Conservation (phyloP, 1,140 invertebrate species). For the Mesaphorura yosii region DNA sequence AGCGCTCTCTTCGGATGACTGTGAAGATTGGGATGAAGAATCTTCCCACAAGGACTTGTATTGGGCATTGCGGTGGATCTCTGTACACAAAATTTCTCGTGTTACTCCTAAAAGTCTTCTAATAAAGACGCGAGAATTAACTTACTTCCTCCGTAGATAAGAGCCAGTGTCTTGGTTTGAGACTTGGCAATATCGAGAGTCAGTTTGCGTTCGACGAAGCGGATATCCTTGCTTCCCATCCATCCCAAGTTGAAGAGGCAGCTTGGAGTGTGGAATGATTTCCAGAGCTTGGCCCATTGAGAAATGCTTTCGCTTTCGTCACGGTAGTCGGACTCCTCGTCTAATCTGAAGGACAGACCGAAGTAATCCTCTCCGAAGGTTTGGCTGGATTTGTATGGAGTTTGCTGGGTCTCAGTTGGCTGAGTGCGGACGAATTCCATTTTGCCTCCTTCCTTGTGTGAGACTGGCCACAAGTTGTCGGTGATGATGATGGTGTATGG, state of each 20-base stretch:
- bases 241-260: conserved; percentile 14
- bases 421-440: conserved; percentile 24
- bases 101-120: not conserved
- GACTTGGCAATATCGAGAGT: conserved; percentile 24
- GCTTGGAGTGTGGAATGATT: conserved; percentile 10
- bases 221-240: conserved; percentile 13
- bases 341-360: conserved; percentile 14
- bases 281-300: conserved; percentile 21
- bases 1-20: conserved; percentile 7
- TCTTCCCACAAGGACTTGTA: not conserved
- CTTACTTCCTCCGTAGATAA: conserved; percentile 20
- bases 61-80: not conserved
- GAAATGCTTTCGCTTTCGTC: conserved; percentile 16
- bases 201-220: conserved; percentile 18
- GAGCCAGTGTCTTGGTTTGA: conserved; percentile 23
- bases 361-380: conserved; percentile 8
- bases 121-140: not conserved
- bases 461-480: conserved; percentile 27
- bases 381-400: not conserved
- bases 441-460: conserved; percentile 26
- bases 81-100: not conserved
- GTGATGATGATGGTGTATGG: conserved; percentile 29
- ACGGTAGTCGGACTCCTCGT: conserved; percentile 23
- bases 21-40: conserved; percentile 1
- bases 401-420: too few relatives aligned